Evolutionary conservation across 1,140 invertebrate genomes (phyloP), one percentile per base, ranked within the genome.

Genomic region (Akabosia matsudoensis): DNA sequence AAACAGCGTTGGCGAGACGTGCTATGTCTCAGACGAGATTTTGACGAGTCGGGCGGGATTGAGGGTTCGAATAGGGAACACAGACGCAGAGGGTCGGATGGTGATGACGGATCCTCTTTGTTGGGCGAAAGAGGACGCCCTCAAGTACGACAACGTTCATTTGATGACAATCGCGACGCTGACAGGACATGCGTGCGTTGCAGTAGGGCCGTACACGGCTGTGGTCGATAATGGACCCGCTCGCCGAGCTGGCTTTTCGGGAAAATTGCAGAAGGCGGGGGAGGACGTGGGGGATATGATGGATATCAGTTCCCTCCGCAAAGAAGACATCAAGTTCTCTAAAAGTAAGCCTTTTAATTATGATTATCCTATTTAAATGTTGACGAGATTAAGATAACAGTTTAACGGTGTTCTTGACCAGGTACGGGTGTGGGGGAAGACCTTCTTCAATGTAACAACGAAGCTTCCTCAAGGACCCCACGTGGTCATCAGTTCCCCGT

Each of bases 111-210:
- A 98, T 87, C 90, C 93, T 2, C 87, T 99, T 3, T 97, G 91
- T 83, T 88, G 88, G 83, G 88, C 92, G 85, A 92, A 90, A 84
- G 91, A 88, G 73, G 81, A 84, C 70, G 88, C 90, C 74, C 85
- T 90, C 14, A 90, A 93, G 82, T 86, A 88, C 74, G 82, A 85
- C 0, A 90, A 92, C 83, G 94, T 96, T 0, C 92, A 97, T 85
- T 86, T 99, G 24, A 94, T 96, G 81, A 99, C 97, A 0, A 90
- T 98, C 82, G 97, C 97, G 18, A 99, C 97, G 1, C 85, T 99
- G 61, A 98, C 97, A 22, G 93, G 94, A 0, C 95, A 97, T 84
- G 94, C 94, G 10, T 86, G 86, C 70, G 84, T 91, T 0, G 90
- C 93, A 13, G 91, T 92, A 70, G 96, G 96, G 26, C 26, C 64